phyloP scores from a whole-genome alignment of 2,888 invertebrate genomes.

The Meta bourneti region DNA sequence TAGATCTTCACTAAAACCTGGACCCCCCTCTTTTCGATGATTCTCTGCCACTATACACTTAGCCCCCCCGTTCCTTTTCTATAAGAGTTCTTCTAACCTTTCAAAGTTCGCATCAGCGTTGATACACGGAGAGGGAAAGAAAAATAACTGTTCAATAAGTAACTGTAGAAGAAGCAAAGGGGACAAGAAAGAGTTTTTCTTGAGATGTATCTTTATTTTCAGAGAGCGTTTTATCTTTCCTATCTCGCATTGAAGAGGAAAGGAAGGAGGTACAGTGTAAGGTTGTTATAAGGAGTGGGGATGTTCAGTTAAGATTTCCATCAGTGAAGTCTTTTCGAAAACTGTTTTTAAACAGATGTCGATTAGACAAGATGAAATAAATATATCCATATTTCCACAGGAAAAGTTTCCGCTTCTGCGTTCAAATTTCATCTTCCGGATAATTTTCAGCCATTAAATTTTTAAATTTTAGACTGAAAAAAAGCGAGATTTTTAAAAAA shows the following conservation, averaged over 20 bases:
- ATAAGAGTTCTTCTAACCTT: slow-evolving; percentile 69
- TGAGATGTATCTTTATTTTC: slow-evolving; percentile 45
- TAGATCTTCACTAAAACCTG: slow-evolving; percentile 55
- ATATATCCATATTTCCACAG: too few species aligned
- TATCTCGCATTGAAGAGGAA: neutral
- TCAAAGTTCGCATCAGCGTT: slow-evolving; percentile 73
- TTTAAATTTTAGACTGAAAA: too few species aligned
- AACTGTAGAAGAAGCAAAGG: slow-evolving; percentile 48
- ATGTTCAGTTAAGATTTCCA: too few species aligned
- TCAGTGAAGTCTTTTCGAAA: too few species aligned
- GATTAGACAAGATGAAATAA: too few species aligned
- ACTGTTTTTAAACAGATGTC: too few species aligned
- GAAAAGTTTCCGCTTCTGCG: too few species aligned
- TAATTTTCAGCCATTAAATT: too few species aligned
- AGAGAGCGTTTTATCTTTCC: neutral
- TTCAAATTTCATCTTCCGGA: too few species aligned
- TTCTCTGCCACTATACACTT: slow-evolving; percentile 63
- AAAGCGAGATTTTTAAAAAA: too few species aligned
- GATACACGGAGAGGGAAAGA: slow-evolving; percentile 47
- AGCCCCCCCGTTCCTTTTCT: slow-evolving; percentile 36
- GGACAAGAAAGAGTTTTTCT: slow-evolving; percentile 31
- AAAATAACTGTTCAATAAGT: slow-evolving; percentile 60
- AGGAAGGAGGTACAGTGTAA: neutral
- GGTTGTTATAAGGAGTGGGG: too few species aligned
- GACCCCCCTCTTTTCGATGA: slow-evolving; percentile 48